Evolutionary conservation across 2,888 invertebrate species (phyloP), one percentile per base, ranked within the genome.

Genomic region (Tipula confusa): DNA sequence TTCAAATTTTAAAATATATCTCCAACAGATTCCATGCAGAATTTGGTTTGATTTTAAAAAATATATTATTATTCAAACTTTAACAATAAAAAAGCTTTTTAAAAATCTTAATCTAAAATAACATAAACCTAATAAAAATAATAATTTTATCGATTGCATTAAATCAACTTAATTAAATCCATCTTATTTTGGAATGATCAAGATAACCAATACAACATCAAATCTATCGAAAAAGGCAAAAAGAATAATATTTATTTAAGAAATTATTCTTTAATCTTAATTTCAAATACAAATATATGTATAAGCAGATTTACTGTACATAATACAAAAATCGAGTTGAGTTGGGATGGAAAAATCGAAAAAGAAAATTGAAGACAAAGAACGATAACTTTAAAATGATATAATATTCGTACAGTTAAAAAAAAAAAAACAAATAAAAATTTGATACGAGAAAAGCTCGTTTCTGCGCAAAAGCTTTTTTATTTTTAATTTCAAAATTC

Each of bases 151-250:
- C 24, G 64, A 64, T 64, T 64, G 24, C 64, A 64, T 64, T n/a
- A n/a, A 64, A 64, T 64, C 64, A 64, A 64, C 64, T 11, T 64
- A 64, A 64, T 64, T 64, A 64, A 64, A 64, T 64, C 64, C 24
- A 24, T 24, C 9, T 64, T 64, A 24, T 24, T 64, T 64, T 9
- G 24, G 9, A 24, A 64, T 9, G 64, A 64, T 24, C 64, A 64
- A 64, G 64, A 64, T 64, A 64, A 18, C 64, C 64, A 64, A 64
- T 7, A 4, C 7, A 64, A 64, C 18, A 9, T 64, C 9, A 64
- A 64, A 9, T 64, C 9, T 9, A 43, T 43, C 7, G n/a, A 7
- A 24, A 24, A 9, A 18, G 64, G n/a, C 24, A 64, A 64, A 18
- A 24, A 64, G 64, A 64, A 64, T 24, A 64, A 64, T 64, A 64